Base-by-base conservation (phyloP, 2,888 invertebrate genomes). In the Hirtodrosophila histrioides region DNA sequence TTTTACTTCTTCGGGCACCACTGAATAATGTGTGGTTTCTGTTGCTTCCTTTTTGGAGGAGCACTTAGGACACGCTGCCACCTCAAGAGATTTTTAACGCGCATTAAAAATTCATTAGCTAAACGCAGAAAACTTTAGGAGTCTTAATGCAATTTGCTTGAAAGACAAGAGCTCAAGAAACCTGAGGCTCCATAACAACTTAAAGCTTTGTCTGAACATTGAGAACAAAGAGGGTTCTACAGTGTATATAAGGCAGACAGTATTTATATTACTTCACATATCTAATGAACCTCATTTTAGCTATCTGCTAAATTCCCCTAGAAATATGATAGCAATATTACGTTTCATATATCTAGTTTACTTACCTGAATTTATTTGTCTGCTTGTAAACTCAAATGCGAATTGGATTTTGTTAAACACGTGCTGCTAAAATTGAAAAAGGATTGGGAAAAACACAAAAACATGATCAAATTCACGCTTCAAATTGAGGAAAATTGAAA, bases 31-130 rank as follows among this genome's bases (percentile, higher is more conserved):
- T 9, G 27, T 11, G 51, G 41, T 31, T 36, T 43, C 46, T 53
- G 23, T 35, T n/a, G 12, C 9, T 12, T 23, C 39, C 35, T 43
- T 45, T 5, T 40, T 40, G 40, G 23, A 53, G 66, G 49, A 45
- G 60, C 60, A 45, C 70, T 70, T 40, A 55, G 60, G 55, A 62
- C 62, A 7, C 64, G 40, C 57, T 24, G 11, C 33, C 57, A 41
- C 56, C 49, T 29, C 50, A 10, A 23, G 31, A 54, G 53, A 51
- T 66, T 73, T 70, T 63, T 29, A 48, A 54, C 35, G 33, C 49
- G 48, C 79, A 64, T 86, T 86, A 82, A 79, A 76, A 76, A 76
- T 80, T 62, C 74, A 83, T 68, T 70, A 68, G 54, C 63, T 62
- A 41, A 31, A 31, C 9, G 8, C 31, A 31, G 3, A 48, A 27